These are phyloP conservation scores for Drosophila guanche DNA, from an alignment of 1,140 invertebrate genomes.

Conservation along the genomic window DNA sequence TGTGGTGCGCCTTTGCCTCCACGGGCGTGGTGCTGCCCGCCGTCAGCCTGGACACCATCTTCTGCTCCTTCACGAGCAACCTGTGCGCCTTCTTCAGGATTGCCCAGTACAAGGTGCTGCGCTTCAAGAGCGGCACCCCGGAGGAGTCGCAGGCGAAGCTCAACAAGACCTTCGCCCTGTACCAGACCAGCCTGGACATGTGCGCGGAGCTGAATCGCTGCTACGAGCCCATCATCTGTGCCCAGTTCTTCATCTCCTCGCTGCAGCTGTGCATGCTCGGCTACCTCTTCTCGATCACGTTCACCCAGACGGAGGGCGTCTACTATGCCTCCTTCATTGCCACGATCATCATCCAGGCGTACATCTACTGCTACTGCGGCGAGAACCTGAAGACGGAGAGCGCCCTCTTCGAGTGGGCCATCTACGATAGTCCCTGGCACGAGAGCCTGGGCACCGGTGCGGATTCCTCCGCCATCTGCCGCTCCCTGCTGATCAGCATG, in stretches of 20 bases:
- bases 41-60: constrained; percentile 49
- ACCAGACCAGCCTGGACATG: constrained; percentile 43
- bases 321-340: constrained; percentile 48
- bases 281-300: constrained; percentile 42
- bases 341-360: constrained; percentile 44
- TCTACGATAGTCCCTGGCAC: constrained; percentile 56
- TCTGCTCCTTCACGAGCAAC: constrained; percentile 48
- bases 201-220: constrained; percentile 31
- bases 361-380: constrained; percentile 56
- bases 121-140: background rate
- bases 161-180: constrained; percentile 26
- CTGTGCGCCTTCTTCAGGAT: constrained; percentile 53
- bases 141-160: constrained; percentile 23
- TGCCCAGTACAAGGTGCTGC: constrained; percentile 33
- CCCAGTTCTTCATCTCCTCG: constrained; percentile 47
- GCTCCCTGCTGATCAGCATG: constrained; percentile 46
- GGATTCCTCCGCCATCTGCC: constrained; percentile 14
- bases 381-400: constrained; percentile 58
- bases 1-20: constrained; percentile 25
- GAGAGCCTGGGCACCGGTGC: constrained; percentile 20
- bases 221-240: constrained; percentile 46
- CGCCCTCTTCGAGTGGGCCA: constrained; percentile 39
- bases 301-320: constrained; percentile 43
- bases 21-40: constrained; percentile 33
- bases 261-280: constrained; percentile 49